phyloP scores from a whole-genome alignment of 2,888 invertebrate species.

The Cyrtodaria siliqua region DNA sequence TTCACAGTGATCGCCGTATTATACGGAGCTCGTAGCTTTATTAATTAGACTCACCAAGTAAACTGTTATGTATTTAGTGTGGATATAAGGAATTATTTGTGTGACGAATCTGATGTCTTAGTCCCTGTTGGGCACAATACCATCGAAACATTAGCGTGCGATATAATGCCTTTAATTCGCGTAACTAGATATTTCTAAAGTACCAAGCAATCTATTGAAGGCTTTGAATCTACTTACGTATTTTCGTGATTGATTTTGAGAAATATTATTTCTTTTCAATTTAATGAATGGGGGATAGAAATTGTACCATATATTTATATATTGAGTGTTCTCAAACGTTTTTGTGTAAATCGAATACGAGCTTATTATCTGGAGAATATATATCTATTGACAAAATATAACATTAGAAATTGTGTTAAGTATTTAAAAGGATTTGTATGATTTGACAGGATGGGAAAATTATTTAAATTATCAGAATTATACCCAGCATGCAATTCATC shows the following conservation, averaged over 20 bases:
- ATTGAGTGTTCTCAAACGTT: neutral
- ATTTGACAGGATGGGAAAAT: neutral
- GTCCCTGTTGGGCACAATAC: neutral
- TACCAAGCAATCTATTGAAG: neutral
- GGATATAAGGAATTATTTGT: neutral
- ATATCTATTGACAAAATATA: conserved; percentile 7
- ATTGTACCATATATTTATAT: conserved; percentile 16
- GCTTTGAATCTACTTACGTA: conserved; percentile 25
- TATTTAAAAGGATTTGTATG: neutral
- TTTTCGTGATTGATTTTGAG: conserved; percentile 20
- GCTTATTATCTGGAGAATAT: conserved; percentile 8
- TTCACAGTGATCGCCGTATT: no score
- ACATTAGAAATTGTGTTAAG: neutral
- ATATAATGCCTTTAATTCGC: conserved; percentile 10
- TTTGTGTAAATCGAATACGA: neutral
- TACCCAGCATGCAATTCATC: no score
- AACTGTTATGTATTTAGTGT: no score
- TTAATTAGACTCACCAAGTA: no score
- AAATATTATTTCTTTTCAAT: conserved; percentile 33
- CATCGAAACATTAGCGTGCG: neutral
- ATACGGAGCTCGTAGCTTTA: no score
- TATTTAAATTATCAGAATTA: no score
- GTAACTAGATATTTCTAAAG: conserved; percentile 32
- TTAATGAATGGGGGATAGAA: conserved; percentile 32
- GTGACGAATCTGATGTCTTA: neutral